Conservation (phyloP, 1,140 invertebrate species). For the Bemisia tabaci region DNA sequence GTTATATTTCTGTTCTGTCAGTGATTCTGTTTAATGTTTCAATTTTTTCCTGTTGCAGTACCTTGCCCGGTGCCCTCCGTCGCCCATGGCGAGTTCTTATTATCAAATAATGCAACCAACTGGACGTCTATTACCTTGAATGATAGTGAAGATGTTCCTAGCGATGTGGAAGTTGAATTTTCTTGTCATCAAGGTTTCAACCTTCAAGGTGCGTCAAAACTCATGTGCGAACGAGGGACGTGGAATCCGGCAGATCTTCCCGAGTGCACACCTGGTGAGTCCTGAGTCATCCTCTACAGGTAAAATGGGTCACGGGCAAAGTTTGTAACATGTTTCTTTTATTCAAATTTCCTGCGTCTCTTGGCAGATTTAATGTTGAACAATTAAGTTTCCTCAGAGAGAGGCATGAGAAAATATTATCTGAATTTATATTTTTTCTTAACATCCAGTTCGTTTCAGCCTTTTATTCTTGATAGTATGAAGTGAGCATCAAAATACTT, state of each 20-base stretch:
- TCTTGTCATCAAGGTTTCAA: constrained; percentile 51
- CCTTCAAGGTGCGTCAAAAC: constrained; percentile 48
- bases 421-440: no score
- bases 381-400: no score
- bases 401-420: no score
- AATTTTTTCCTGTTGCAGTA: constrained; percentile 39
- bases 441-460: no score
- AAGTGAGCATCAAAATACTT: no score
- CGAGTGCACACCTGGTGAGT: constrained; percentile 54
- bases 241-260: constrained; percentile 59
- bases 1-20: no score
- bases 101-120: not conserved
- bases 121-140: not conserved
- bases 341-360: no score
- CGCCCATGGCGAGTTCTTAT: constrained; percentile 38
- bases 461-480: no score
- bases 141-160: constrained; percentile 9
- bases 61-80: constrained; percentile 48
- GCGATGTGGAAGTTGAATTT: constrained; percentile 22
- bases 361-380: no score
- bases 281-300: constrained; percentile 11
- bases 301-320: no score
- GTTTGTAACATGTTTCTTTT: no score
- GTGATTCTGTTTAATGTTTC: no score
- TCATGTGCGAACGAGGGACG: constrained; percentile 62